These are phyloP conservation scores for Camponotus vicinus DNA, from an alignment of 1,140 invertebrate genomes.

Conservation along the genomic window DNA sequence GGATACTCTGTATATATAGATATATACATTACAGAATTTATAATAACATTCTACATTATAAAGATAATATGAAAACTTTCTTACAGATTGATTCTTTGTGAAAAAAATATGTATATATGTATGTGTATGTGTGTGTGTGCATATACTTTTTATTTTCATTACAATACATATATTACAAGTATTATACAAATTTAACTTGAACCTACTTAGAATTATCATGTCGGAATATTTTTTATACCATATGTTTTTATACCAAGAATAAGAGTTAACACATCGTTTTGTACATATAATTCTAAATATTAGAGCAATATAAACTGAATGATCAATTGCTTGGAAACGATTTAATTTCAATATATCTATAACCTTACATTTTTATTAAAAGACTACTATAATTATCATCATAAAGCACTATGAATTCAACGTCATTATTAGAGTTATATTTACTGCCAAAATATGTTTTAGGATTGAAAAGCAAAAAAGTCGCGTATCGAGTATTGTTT, in stretches of 20 bases:
- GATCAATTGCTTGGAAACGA: background rate
- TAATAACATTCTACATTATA: too few species aligned
- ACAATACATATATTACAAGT: background rate
- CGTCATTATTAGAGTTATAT: background rate
- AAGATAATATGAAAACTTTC: background rate
- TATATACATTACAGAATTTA: too few species aligned
- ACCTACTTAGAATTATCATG: background rate
- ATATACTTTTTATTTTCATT: background rate
- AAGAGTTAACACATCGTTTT: background rate
- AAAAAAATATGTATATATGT: too few species aligned
- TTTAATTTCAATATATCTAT: conserved; percentile 7
- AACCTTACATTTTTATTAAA: background rate
- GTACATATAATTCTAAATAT: conserved; percentile 14
- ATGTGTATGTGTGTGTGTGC: too few species aligned
- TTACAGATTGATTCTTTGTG: background rate
- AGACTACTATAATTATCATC: background rate
- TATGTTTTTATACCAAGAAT: background rate
- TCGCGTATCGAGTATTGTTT: background rate
- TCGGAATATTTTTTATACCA: background rate
- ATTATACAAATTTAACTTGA: background rate
- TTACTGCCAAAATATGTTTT: background rate
- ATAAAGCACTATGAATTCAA: background rate
- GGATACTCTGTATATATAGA: too few species aligned
- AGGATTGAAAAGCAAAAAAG: background rate
- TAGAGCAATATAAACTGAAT: background rate